Evolutionary conservation across 2,888 invertebrate genomes (phyloP).

Genomic region (Pyrgus malvae): DNA sequence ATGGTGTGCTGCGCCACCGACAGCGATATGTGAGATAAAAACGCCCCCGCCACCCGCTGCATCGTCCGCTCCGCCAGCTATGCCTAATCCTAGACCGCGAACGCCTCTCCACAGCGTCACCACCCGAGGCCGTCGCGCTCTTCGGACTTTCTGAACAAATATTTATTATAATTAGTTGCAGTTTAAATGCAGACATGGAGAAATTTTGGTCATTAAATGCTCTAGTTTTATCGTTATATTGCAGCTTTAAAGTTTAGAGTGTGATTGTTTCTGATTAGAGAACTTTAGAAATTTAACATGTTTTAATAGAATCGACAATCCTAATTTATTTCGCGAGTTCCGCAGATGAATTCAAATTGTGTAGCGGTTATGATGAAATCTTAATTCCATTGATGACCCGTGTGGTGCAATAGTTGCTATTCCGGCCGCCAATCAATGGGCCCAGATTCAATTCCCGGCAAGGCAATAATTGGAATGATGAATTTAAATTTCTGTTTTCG

Average conservation of each 20-base stretch:
- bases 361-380: too few relatives aligned
- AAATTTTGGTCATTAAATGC: slow-evolving; percentile 15
- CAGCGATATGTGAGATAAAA: slow-evolving; percentile 75
- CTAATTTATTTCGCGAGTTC: too few relatives aligned
- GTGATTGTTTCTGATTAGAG: slow-evolving; percentile 11
- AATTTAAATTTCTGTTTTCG: too few relatives aligned
- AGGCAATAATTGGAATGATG: too few relatives aligned
- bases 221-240: slow-evolving; percentile 12
- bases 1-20: slow-evolving; percentile 73
- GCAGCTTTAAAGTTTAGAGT: slow-evolving; percentile 4
- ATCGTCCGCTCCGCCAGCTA: slow-evolving; percentile 76
- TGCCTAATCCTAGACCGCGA: slow-evolving; percentile 71
- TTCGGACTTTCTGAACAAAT: slow-evolving; percentile 59
- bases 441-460: too few relatives aligned
- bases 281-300: background rate
- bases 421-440: too few relatives aligned
- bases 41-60: slow-evolving; percentile 75
- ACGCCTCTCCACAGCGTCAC: slow-evolving; percentile 73
- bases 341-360: too few relatives aligned
- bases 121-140: slow-evolving; percentile 70
- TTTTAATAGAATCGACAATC: background rate
- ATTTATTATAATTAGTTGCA: slow-evolving; percentile 22
- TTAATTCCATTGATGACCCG: too few relatives aligned
- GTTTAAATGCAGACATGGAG: slow-evolving; percentile 12
- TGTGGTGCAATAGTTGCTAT: too few relatives aligned